Evolutionary conservation across 2,113 vertebrate genomes (phyloP).

Genomic region (Emberiza fucata): DNA sequence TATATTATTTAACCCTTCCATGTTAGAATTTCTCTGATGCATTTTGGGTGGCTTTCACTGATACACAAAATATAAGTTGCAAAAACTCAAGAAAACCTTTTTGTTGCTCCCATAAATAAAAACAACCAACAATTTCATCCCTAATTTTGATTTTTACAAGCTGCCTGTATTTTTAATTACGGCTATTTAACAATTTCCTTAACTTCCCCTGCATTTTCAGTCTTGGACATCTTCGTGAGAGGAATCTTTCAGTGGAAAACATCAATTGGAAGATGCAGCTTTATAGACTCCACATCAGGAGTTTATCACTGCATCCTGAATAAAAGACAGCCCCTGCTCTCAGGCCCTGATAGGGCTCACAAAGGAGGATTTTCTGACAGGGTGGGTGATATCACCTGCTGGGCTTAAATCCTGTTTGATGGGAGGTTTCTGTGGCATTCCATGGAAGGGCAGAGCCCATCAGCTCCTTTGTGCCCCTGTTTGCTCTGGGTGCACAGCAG

Average conservation of each 20-base stretch:
- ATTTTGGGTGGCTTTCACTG: background rate
- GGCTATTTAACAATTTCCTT: background rate
- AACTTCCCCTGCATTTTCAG: background rate
- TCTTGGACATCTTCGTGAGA: background rate
- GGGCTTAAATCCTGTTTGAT: background rate
- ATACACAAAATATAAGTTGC: no score
- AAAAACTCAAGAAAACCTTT: background rate
- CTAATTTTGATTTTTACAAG: background rate
- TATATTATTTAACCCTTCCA: background rate
- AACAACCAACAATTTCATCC: accelerated
- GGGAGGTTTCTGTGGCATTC: background rate
- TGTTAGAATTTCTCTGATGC: background rate
- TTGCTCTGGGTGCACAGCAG: background rate
- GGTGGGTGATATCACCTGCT: background rate
- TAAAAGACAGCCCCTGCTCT: background rate
- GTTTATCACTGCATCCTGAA: background rate
- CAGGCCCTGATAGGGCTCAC: background rate
- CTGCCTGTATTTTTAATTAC: background rate
- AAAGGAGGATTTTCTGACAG: background rate
- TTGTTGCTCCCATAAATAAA: background rate
- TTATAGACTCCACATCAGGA: background rate
- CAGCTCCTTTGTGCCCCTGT: background rate
- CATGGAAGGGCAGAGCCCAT: background rate
- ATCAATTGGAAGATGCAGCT: background rate
- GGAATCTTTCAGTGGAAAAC: background rate